Percentiles rank a stretch among this genome's conserved stretches.
These are phyloP conservation scores for Therioaphis trifolii DNA, from an alignment of 2,888 invertebrate genomes.

Conservation along the genomic window DNA sequence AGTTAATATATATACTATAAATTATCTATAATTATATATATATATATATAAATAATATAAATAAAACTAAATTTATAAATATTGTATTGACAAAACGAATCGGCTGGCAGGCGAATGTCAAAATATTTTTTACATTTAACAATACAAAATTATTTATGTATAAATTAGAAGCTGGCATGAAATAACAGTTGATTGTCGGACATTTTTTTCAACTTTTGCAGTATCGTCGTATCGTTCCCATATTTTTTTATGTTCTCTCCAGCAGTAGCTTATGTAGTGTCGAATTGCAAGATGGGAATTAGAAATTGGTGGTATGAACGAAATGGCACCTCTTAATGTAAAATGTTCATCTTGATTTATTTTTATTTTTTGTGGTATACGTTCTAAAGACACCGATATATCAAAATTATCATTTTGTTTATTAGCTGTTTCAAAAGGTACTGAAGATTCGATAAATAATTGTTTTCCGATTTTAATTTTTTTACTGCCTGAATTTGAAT, in stretches of 20 bases:
- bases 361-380: neutral
- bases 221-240: constrained; percentile 27
- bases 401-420: neutral
- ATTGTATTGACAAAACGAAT: no score
- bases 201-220: neutral
- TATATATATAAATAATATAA: no score
- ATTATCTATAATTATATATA: no score
- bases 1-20: no score
- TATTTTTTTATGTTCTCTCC: neutral
- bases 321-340: neutral
- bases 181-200: neutral
- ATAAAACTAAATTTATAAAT: no score
- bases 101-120: no score
- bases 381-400: neutral
- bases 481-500: neutral
- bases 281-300: neutral
- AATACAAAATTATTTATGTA: no score
- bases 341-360: neutral
- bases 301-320: neutral
- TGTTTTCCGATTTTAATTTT: neutral
- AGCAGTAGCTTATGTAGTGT: constrained; percentile 3
- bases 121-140: no score
- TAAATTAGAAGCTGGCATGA: neutral
- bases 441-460: constrained; percentile 8
- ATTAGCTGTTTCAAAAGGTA: neutral